These are phyloP conservation scores for Hyles vespertilio DNA, from an alignment of 1,140 invertebrate genomes.

Conservation along the genomic window DNA sequence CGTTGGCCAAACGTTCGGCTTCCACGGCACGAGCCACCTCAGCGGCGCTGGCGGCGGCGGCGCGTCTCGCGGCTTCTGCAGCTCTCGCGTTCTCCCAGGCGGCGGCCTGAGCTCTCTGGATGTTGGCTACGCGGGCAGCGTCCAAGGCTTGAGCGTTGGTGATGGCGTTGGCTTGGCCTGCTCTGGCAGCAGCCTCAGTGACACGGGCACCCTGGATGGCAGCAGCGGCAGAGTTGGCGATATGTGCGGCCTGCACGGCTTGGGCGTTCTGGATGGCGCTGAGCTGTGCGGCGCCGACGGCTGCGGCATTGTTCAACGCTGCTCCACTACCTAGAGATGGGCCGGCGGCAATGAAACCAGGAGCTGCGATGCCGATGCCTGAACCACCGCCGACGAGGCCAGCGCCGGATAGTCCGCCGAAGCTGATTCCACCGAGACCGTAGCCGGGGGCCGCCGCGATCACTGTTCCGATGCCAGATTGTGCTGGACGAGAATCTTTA, in stretches of 20 bases:
- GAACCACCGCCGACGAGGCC: conserved; percentile 11
- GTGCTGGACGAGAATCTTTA: conserved; percentile 40
- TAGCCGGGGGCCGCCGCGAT: conserved; percentile 19
- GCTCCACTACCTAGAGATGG: conserved; percentile 36
- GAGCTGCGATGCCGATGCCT: conserved; percentile 18
- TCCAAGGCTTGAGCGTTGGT: conserved; percentile 60
- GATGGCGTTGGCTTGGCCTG: conserved; percentile 52
- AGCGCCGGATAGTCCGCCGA: conserved; percentile 13
- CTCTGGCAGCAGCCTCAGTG: conserved; percentile 54
- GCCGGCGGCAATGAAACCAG: conserved; percentile 8
- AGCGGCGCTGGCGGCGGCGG: conserved; percentile 41
- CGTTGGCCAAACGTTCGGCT: conserved; percentile 57
- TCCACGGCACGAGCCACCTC: conserved; percentile 55
- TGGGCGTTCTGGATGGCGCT: conserved; percentile 68
- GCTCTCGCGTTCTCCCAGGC: conserved; percentile 61
- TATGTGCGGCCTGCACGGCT: conserved; percentile 56
- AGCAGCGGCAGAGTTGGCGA: conserved; percentile 56
- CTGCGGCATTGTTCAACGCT: conserved; percentile 54
- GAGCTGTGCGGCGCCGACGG: conserved; percentile 57
- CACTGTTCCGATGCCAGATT: conserved; percentile 35
- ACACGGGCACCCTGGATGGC: conserved; percentile 60
- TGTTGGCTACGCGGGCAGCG: conserved; percentile 53
- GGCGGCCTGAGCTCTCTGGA: conserved; percentile 61
- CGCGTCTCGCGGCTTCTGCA: conserved; percentile 51
- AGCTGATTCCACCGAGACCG: conserved; percentile 20